Evolutionary conservation across 2,888 invertebrate species (phyloP), one percentile per base, ranked within the genome.

Genomic region (Clepsis dumicolana): DNA sequence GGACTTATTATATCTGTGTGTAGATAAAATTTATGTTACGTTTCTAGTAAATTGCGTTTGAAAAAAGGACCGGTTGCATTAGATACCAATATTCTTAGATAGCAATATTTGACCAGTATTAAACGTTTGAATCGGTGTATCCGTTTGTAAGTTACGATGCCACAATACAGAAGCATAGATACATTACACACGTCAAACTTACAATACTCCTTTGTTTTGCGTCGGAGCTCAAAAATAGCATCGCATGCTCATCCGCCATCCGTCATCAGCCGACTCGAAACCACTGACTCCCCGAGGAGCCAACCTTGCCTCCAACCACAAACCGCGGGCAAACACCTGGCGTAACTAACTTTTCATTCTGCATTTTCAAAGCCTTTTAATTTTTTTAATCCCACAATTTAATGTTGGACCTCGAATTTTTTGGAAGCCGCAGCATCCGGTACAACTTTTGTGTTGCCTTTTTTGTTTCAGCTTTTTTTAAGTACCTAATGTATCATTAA

Each of bases 341-440:
- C 25, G 18, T 18, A n/a, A n/a, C 57, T 18, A 56, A 62, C 62
- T 66, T 66, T 62, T 56, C 66, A 35, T 48, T 62, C 24, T 56
- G 56, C 62, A 67, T 67, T 66, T 66, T 66, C 50, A 63, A 67
- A 67, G 29, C 63, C 63, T 50, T 57, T 67, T 52, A 56, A 67
- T 57, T 63, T 67, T 62, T 62, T 57, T 57, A 67, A 63, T 67
- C 67, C 63, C 63, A 67, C 67, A 67, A 56, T 67, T 67, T 63
- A 63, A 62, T 67, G 67, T 57, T 50, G 63, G 67, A 8, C 25
- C 29, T 62, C 50, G 63, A 67, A 63, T 67, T 67, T 66, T 67
- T 63, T 41, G 62, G 63, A 57, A 67, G 67, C 67, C 62, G 57
- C 67, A 41, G 62, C 21, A 62, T 67, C 67, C 67, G 62, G 57